Percentiles rank a stretch among this genome's conserved stretches.
phyloP scores from a whole-genome alignment of 2,888 invertebrate species.

The Teleogryllus oceanicus region DNA sequence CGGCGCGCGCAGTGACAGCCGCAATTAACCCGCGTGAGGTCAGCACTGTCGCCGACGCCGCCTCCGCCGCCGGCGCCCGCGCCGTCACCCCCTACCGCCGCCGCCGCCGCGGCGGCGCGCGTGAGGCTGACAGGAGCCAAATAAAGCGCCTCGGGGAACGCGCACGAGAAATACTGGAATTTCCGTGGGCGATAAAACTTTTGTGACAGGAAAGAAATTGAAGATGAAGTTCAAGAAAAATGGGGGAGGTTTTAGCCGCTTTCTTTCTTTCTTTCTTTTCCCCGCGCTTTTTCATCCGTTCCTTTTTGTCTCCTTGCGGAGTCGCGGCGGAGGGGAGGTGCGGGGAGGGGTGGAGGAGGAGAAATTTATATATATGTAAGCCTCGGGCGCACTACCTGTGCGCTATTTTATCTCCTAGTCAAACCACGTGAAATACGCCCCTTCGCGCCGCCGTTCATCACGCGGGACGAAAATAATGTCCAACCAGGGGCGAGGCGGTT shows the following conservation, averaged over 20 bases:
- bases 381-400: no score
- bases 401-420: no score
- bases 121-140: slow-evolving; percentile 32
- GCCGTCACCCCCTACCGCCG: slow-evolving; percentile 25
- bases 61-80: background rate
- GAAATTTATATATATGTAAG: slow-evolving; percentile 4
- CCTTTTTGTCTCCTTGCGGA: background rate
- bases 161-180: slow-evolving; percentile 26
- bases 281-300: background rate
- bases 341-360: background rate
- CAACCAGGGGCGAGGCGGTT: no score
- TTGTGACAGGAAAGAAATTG: slow-evolving; percentile 36
- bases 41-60: slow-evolving; percentile 26
- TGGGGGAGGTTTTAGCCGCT: slow-evolving; percentile 24
- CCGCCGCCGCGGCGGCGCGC: slow-evolving; percentile 26
- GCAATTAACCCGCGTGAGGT: slow-evolving; percentile 35
- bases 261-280: background rate
- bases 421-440: no score
- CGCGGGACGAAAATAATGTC: no score
- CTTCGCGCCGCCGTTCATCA: no score
- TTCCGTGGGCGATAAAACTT: slow-evolving; percentile 35
- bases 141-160: slow-evolving; percentile 27
- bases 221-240: slow-evolving; percentile 33
- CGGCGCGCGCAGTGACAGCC: slow-evolving; percentile 29
- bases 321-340: background rate